Base-by-base conservation (phyloP, 64 coral and sea anemone species). In the Stichodactyla helianthus region DNA sequence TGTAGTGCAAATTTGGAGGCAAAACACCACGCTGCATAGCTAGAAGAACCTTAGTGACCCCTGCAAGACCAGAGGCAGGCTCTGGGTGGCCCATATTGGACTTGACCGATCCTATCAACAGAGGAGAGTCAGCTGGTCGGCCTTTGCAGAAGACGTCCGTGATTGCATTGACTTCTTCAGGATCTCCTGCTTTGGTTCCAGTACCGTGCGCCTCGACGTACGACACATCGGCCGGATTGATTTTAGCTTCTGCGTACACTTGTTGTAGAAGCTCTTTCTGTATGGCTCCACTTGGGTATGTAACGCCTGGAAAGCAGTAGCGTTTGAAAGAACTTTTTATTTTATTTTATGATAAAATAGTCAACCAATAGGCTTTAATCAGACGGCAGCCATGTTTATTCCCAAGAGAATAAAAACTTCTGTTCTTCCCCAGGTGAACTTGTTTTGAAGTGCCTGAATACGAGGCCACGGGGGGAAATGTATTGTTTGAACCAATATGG, bases 71-170 rank as follows among this genome's bases (percentile, higher is more conserved):
- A 16, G 93, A 95, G 1, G 89, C 93, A 25, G 93, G 93, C 84
- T 95, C 93, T 44, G 93, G 86, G 56, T 95, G 93, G 10, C 93
- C 93, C 86, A 95, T 95, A 77, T 95, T 95, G 59, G 93, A 95
- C 86, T 95, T 95, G 1, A 95, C 93, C 44, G 93, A 95, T 6
- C 93, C 93, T 85, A 95, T 91, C 59, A 95, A 64, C 6, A 95
- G 82, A 22, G 93, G 89, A 10, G 68, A 62, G 16, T 77, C 25
- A 2, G 53, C 53, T 5, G 85, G 50, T 19, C 93, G 89, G 14
- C 58, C 51, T 16, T 86, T 85, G 35, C 93, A 95, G 71, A 91
- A 95, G 13, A 95, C 82, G 71, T 86, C 85, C 0, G 93, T 91
- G 31, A 95, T 91, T 10, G 93, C 57, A 86, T 91, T 95, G 51